phyloP scores from a whole-genome alignment of 37 sponge, comb jelly and placozoan genomes.

The Halichondria panicea region DNA sequence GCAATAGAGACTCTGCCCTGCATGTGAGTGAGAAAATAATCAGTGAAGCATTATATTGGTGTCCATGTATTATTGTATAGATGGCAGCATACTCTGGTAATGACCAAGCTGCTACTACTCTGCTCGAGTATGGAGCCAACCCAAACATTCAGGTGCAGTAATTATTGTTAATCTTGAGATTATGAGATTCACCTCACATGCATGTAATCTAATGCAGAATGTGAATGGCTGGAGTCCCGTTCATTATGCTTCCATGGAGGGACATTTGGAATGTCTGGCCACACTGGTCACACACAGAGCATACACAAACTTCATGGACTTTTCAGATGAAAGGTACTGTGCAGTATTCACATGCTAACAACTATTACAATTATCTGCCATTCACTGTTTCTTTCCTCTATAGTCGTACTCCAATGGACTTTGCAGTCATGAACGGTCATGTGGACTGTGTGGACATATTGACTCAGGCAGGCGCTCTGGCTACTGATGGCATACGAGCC shows the following conservation, averaged over 20 bases:
- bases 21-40: conserved; percentile 43
- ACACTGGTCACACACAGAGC: conserved; percentile 40
- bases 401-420: conserved; percentile 74
- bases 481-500: conserved; percentile 21
- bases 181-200: background rate
- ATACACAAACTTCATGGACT: conserved; percentile 55
- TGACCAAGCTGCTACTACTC: background rate
- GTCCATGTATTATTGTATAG: conserved; percentile 9
- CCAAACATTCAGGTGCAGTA: conserved; percentile 65
- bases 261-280: conserved; percentile 23
- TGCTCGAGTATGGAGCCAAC: conserved; percentile 45
- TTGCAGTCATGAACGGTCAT: conserved; percentile 44
- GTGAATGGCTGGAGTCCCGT: conserved; percentile 48
- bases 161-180: no score
- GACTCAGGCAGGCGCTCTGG: conserved; percentile 37
- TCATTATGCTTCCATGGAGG: conserved; percentile 64
- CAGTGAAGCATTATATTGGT: background rate
- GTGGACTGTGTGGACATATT: conserved; percentile 40
- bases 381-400: background rate
- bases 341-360: no score
- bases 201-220: conserved; percentile 19
- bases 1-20: conserved; percentile 42
- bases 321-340: conserved; percentile 53
- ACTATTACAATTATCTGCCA: background rate
- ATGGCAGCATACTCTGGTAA: conserved; percentile 50